These are phyloP conservation scores for Melikaiella ostensackeni DNA, from an alignment of 2,888 invertebrate genomes.

Conservation along the genomic window DNA sequence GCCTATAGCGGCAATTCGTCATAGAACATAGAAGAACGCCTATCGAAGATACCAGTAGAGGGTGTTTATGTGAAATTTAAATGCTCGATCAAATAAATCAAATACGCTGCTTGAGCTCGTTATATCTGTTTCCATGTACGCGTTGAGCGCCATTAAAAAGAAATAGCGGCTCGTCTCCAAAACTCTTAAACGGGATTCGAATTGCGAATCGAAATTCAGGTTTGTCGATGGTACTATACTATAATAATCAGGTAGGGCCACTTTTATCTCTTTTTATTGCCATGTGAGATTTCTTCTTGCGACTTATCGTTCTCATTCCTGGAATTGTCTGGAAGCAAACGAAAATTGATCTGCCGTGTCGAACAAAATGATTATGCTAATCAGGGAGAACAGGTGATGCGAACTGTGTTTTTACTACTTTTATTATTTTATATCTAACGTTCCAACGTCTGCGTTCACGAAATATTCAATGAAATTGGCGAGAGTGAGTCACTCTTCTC, in stretches of 20 bases:
- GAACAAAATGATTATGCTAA: constrained; percentile 39
- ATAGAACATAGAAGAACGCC: background rate
- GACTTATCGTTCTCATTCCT: constrained; percentile 1
- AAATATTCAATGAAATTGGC: constrained; percentile 16
- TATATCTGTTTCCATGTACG: constrained; percentile 50
- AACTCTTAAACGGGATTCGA: constrained; percentile 30
- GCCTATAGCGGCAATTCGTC: constrained; percentile 18
- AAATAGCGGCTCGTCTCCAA: constrained; percentile 3
- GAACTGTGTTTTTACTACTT: constrained; percentile 5
- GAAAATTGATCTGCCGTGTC: constrained; percentile 31
- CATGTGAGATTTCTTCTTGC: constrained; percentile 25
- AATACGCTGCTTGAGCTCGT: constrained; percentile 49
- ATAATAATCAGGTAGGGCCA: constrained; percentile 20
- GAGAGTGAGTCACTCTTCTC: constrained; percentile 12
- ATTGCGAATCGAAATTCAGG: constrained; percentile 23
- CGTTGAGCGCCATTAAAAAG: constrained; percentile 37
- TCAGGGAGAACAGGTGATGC: constrained; percentile 29
- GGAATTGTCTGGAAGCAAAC: constrained; percentile 14
- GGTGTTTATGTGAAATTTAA: constrained; percentile 33
- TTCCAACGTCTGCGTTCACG: background rate
- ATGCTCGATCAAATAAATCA: constrained; percentile 45
- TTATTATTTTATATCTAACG: constrained; percentile 31
- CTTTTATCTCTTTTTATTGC: constrained; percentile 32
- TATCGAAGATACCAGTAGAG: constrained; percentile 1
- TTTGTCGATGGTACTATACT: constrained; percentile 5